Base-by-base conservation (phyloP, 2,797 vertebrate species). In the Eulemur rubriventer region DNA sequence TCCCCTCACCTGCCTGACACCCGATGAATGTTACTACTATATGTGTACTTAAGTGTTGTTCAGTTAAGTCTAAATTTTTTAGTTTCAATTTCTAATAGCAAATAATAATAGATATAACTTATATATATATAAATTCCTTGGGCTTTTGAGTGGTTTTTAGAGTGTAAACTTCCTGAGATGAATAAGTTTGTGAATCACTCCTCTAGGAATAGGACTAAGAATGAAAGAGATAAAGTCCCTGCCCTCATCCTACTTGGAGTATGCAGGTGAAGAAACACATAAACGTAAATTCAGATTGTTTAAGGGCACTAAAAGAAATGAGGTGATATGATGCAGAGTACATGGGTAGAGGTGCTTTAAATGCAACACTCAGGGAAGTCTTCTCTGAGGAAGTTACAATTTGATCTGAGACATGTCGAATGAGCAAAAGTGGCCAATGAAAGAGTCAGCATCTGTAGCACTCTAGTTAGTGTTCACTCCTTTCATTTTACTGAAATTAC, bases 371-470 rank as follows among this genome's bases (percentile, higher is more conserved):
- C 26, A 52, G 20, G 30, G 46, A 65, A 85, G 43, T 67, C 38
- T 84, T 95, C 75, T 84, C n/a, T 82, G 69, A 52, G 69, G n/a
- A 63, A 65, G 20, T 96, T 81, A n/a, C 35, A 73, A 6, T 90
- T 48, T 70, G n/a, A 94, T 75, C 41, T 78, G 33, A 83, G 12
- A 69, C 43, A 52, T 72, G 30, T 89, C 80, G 41, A 73, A 63
- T 50, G 52, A 73, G 7, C 41, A 81, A 48, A 65, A 89, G 7
- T 38, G 33, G 35, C 7, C 43, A 24, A 26, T 41, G 73, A 72
- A 76, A 78, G 69, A 26, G 13, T 12, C 26, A 35, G 22, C 46
- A n/a, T 76, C 7, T 50, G 11, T 50, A 85, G 33, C 7, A 48
- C 24, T 75, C 69, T n/a, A 67, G 4, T 81, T 88, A 43, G 67